A percentile compares a stretch with the other conserved stretches of the same genome.
Evolutionary conservation across 2,888 invertebrate genomes (phyloP).

Genomic region (Nycteola revayana): DNA sequence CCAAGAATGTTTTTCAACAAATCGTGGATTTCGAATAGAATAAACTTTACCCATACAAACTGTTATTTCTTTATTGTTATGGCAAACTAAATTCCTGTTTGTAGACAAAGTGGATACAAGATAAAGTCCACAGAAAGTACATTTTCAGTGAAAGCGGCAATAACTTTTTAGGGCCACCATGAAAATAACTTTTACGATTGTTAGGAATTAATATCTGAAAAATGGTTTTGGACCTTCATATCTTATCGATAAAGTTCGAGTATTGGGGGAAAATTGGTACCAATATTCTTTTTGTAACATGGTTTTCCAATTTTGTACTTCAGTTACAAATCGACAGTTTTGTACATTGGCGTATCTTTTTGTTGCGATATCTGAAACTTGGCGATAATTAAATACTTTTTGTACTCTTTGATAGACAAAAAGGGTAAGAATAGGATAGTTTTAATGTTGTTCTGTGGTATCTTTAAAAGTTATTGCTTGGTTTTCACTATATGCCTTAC

Average conservation of each 20-base stretch:
- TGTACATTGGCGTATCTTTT: constrained; percentile 15
- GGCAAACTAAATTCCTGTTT: constrained; percentile 52
- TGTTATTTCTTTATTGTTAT: constrained; percentile 62
- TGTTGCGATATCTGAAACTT: constrained; percentile 16
- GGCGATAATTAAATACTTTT: constrained; percentile 26
- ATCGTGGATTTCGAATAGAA: constrained; percentile 42
- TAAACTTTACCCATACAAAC: constrained; percentile 51
- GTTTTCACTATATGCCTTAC: too few species aligned
- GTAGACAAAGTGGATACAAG: constrained; percentile 58
- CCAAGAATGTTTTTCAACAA: constrained; percentile 21
- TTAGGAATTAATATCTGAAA: constrained; percentile 79
- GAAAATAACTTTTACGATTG: constrained; percentile 78
- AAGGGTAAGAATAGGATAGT: constrained; percentile 19
- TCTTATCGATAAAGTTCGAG: constrained; percentile 60
- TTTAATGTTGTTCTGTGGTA: constrained; percentile 8
- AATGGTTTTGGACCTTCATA: constrained; percentile 67
- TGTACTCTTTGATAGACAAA: constrained; percentile 13
- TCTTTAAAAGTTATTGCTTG: background rate
- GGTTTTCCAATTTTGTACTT: constrained; percentile 36
- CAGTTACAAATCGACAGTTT: constrained; percentile 24
- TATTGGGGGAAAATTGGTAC: constrained; percentile 44
- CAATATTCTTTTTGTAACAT: constrained; percentile 42
- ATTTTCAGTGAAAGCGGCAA: constrained; percentile 60
- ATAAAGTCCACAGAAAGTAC: constrained; percentile 66
- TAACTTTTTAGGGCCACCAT: constrained; percentile 74